phyloP scores from a whole-genome alignment of 53 echinoderm and acorn worm genomes.

The Luidia sarsii region DNA sequence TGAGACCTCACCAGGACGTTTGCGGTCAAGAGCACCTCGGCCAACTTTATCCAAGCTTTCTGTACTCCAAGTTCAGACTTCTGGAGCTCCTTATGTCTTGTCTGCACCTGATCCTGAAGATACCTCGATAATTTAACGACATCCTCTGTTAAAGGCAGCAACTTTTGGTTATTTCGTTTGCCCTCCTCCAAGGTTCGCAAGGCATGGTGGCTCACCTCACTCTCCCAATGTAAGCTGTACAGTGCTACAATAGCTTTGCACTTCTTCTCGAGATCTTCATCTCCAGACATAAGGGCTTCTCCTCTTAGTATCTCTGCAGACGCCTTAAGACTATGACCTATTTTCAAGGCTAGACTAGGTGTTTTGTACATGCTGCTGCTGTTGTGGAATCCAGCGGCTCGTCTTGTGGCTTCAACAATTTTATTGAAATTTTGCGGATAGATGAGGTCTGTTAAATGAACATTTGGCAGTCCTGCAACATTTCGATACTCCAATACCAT shows the following conservation, averaged over 20 bases:
- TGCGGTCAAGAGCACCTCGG: constrained; percentile 46
- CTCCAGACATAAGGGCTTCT: constrained; percentile 56
- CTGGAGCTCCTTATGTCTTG: constrained; percentile 40
- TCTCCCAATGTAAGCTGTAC: constrained; percentile 69
- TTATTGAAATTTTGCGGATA: constrained; percentile 47
- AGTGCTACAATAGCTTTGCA: constrained; percentile 44
- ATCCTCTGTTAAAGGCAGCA: constrained; percentile 69
- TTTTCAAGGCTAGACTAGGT: constrained; percentile 65
- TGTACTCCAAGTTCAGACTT: neutral
- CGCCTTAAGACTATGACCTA: constrained; percentile 64
- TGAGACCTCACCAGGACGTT: constrained; percentile 48
- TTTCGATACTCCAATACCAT: constrained; percentile 48
- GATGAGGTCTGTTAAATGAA: neutral
- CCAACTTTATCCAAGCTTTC: constrained; percentile 67
- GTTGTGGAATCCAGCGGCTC: constrained; percentile 55
- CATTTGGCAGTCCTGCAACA: constrained; percentile 17
- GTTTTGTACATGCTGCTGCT: constrained; percentile 43
- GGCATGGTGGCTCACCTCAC: constrained; percentile 66
- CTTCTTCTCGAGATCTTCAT: constrained; percentile 44
- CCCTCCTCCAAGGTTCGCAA: constrained; percentile 57
- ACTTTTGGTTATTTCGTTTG: constrained; percentile 62
- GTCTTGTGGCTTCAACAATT: constrained; percentile 44
- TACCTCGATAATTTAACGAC: constrained; percentile 62
- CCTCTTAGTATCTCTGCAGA: constrained; percentile 68
- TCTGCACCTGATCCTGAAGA: constrained; percentile 45